A percentile compares a stretch with the other conserved stretches of the same genome.
These are phyloP conservation scores for Ormyrus thymus DNA, from an alignment of 2,888 invertebrate genomes.

Conservation along the genomic window DNA sequence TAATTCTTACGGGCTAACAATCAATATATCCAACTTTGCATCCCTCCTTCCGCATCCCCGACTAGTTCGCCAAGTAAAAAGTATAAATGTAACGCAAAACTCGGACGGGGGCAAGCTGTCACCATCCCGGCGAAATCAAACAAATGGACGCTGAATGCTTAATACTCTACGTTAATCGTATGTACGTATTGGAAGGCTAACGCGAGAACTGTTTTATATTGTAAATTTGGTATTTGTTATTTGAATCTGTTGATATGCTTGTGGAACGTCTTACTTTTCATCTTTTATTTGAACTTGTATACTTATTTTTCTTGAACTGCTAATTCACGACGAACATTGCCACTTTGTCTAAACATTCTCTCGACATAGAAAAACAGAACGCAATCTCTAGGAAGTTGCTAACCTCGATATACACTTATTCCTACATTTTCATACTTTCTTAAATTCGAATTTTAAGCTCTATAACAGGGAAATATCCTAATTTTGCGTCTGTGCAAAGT, in stretches of 20 bases:
- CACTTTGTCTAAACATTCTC: neutral
- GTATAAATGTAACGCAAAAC: neutral
- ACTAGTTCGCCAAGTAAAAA: neutral
- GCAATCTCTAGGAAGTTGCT: neutral
- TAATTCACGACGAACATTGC: slow-evolving; percentile 1
- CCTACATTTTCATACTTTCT: slow-evolving; percentile 2
- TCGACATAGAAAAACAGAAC: slow-evolving; percentile 6
- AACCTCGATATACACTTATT: slow-evolving; percentile 22
- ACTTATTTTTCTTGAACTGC: neutral
- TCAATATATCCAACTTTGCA: slow-evolving; percentile 8
- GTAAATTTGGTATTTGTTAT: slow-evolving; percentile 12
- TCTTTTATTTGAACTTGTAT: neutral
- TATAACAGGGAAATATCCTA: neutral
- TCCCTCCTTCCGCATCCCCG: neutral
- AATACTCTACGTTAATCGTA: no score
- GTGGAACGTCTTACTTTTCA: slow-evolving; percentile 14
- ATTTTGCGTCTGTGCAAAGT: neutral
- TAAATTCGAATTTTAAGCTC: slow-evolving; percentile 40
- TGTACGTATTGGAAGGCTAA: slow-evolving; percentile 3
- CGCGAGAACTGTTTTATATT: neutral
- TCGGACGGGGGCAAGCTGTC: neutral
- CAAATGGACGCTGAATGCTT: no score
- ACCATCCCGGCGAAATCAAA: neutral
- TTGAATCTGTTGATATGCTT: slow-evolving; percentile 31
- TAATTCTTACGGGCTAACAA: slow-evolving; percentile 25